Conservation (phyloP, 2,888 invertebrate species). For the Argynnis bischoffii region DNA sequence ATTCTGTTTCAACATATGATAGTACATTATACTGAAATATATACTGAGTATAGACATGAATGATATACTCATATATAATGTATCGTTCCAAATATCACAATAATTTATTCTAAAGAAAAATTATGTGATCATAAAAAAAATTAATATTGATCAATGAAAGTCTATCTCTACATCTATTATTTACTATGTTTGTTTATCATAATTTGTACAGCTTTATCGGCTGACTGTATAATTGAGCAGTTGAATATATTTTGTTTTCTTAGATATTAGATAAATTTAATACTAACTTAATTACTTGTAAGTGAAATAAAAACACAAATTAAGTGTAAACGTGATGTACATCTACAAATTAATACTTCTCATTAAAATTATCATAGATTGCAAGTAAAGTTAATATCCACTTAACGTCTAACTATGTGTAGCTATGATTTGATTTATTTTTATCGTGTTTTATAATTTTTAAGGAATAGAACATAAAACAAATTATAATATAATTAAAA, state of each 20-base stretch:
- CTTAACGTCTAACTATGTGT: not conserved
- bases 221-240: not conserved
- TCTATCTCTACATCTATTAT: not conserved
- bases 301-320: slow-evolving; percentile 18
- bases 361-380: slow-evolving; percentile 30
- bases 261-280: slow-evolving; percentile 12
- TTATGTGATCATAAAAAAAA: too few relatives aligned
- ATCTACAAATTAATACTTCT: slow-evolving; percentile 24
- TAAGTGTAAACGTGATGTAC: slow-evolving; percentile 5
- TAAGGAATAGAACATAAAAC: too few relatives aligned
- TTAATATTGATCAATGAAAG: too few relatives aligned
- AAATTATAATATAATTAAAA: too few relatives aligned
- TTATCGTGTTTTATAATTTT: too few relatives aligned
- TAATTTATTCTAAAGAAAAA: too few relatives aligned
- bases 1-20: too few relatives aligned
- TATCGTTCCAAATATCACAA: too few relatives aligned
- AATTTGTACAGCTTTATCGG: not conserved
- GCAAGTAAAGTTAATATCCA: slow-evolving; percentile 3
- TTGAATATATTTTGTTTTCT: not conserved
- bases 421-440: too few relatives aligned
- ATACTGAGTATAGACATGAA: too few relatives aligned
- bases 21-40: too few relatives aligned
- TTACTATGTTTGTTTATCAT: not conserved
- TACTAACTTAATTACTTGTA: slow-evolving; percentile 6
- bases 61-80: too few relatives aligned